phyloP scores from a whole-genome alignment of 2,113 vertebrate species.

The Calypte anna region DNA sequence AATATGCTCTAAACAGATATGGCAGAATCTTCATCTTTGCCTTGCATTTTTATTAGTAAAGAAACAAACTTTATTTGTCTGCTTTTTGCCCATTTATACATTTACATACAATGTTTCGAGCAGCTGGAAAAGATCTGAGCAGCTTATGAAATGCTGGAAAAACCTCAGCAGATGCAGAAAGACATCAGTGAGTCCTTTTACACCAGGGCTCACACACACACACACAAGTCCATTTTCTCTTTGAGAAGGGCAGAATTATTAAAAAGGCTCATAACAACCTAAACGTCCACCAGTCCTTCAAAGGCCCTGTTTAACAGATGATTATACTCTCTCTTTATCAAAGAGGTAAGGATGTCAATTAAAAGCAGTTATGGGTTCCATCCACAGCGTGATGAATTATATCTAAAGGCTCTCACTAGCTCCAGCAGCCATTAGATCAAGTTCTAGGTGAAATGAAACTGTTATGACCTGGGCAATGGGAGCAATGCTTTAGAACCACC shows the following conservation, averaged over 20 bases:
- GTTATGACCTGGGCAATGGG: not conserved
- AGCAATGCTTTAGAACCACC: not conserved
- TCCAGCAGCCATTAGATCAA: not conserved
- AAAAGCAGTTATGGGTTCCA: not conserved
- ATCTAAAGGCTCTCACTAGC: not conserved
- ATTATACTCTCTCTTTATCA: not conserved
- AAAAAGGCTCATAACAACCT: not conserved
- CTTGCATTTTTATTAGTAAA: not conserved
- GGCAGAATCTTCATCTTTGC: not conserved
- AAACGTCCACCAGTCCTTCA: not conserved
- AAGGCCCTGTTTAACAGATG: not conserved
- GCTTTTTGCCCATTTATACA: not conserved
- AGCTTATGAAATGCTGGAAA: not conserved
- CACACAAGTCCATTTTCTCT: not conserved
- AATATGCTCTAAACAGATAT: too few relatives aligned
- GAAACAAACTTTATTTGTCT: not conserved
- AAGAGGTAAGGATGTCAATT: not conserved
- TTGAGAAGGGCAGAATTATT: rapidly evolving
- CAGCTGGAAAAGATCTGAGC: not conserved
- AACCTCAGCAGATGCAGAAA: not conserved
- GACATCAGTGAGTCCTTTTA: not conserved
- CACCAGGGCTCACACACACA: rapidly evolving
- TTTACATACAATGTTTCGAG: not conserved
- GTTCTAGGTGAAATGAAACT: not conserved
- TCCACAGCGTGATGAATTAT: not conserved